These are phyloP conservation scores for Rhorus exstirpatorius DNA, from an alignment of 2,888 invertebrate genomes.

Conservation along the genomic window DNA sequence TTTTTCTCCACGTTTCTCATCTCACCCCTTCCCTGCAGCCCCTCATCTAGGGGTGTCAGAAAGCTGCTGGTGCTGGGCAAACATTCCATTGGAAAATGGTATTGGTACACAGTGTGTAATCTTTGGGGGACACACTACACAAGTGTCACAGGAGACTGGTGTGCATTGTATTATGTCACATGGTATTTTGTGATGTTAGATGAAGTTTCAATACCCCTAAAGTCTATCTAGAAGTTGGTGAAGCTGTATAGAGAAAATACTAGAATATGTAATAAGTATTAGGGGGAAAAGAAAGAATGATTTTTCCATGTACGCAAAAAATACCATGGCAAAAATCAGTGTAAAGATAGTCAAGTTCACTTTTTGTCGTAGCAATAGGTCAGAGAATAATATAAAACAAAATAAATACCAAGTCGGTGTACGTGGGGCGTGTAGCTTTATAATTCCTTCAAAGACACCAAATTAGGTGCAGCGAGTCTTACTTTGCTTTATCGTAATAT, in stretches of 20 bases:
- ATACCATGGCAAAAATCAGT: too few species aligned
- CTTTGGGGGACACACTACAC: background rate
- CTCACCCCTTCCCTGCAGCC: constrained; percentile 18
- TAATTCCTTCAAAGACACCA: background rate
- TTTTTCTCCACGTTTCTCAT: constrained; percentile 8
- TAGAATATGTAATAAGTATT: background rate
- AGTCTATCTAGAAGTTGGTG: background rate
- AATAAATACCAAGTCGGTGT: too few species aligned
- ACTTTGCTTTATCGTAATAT: constrained; percentile 8
- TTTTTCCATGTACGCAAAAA: too few species aligned
- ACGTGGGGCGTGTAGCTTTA: too few species aligned
- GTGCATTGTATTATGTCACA: background rate
- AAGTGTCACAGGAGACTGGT: background rate
- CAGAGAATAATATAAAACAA: too few species aligned
- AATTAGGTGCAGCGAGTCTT: constrained; percentile 15
- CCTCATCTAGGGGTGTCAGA: constrained; percentile 15
- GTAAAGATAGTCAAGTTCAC: too few species aligned
- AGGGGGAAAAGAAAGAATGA: too few species aligned
- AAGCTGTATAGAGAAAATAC: background rate
- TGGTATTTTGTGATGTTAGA: too few species aligned
- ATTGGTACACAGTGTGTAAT: background rate
- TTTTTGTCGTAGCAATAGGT: background rate
- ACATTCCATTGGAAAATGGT: constrained; percentile 50
- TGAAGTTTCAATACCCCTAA: background rate
- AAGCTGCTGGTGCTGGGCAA: constrained; percentile 37